phyloP scores from a whole-genome alignment of 2,797 vertebrate species.

The Myiotriccus ornatus region DNA sequence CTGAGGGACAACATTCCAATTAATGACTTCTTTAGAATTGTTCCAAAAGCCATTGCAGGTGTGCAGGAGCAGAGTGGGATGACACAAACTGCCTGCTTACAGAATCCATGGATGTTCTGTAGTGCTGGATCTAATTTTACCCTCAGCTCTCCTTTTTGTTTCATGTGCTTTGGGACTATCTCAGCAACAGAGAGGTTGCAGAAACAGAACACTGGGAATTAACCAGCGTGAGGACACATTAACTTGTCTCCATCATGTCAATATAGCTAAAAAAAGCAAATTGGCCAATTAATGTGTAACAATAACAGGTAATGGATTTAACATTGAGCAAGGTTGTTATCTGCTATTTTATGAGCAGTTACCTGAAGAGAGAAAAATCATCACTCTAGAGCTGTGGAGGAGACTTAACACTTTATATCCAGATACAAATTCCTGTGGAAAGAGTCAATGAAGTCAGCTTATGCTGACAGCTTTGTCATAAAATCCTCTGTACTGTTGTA shows the following conservation, averaged over 20 bases:
- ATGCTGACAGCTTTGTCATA: neutral
- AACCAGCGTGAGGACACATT: neutral
- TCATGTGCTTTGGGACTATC: neutral
- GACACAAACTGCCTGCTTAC: neutral
- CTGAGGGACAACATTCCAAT: neutral
- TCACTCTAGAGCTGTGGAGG: neutral
- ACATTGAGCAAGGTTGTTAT: slow-evolving; percentile 41
- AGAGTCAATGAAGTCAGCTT: neutral
- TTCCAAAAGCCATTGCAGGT: neutral
- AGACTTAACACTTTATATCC: neutral
- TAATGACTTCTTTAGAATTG: neutral
- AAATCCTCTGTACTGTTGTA: neutral
- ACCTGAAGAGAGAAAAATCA: slow-evolving; percentile 21
- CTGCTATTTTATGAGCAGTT: slow-evolving; percentile 32
- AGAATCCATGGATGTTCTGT: neutral
- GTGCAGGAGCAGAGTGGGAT: neutral
- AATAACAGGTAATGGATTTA: slow-evolving; percentile 47
- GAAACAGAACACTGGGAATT: neutral
- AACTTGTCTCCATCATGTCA: slow-evolving; percentile 43
- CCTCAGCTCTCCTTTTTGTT: neutral
- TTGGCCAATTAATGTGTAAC: slow-evolving; percentile 59
- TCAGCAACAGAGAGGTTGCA: neutral
- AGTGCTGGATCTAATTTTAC: neutral
- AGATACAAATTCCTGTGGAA: neutral
- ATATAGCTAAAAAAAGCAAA: slow-evolving; percentile 53